Conservation (phyloP, 2,888 invertebrate species). For the Nesidiocoris tenuis region DNA sequence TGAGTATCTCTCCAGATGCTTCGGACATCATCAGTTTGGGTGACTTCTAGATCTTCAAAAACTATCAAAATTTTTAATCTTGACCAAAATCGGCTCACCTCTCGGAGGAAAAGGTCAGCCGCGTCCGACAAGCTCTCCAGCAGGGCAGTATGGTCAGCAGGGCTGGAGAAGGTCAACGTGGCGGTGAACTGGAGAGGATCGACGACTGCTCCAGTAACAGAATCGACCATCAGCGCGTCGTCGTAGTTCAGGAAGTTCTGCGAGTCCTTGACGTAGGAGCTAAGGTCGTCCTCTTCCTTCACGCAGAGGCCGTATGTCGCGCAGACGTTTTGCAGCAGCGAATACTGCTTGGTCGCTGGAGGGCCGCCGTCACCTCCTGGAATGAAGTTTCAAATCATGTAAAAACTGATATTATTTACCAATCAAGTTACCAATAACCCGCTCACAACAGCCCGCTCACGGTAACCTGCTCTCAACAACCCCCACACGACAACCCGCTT, state of each 20-base stretch:
- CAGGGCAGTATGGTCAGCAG: constrained; percentile 68
- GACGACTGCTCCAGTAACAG: constrained; percentile 71
- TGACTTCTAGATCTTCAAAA: too few species aligned
- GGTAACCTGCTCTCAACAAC: too few species aligned
- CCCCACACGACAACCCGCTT: too few species aligned
- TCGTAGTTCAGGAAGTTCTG: constrained; percentile 55
- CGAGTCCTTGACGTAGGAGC: constrained; percentile 56
- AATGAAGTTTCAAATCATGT: too few species aligned
- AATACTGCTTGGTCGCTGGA: constrained; percentile 68
- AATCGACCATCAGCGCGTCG: constrained; percentile 77
- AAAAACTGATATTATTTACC: too few species aligned
- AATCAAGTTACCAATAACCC: too few species aligned
- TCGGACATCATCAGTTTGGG: too few species aligned
- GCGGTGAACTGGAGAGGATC: constrained; percentile 81
- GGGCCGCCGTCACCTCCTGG: constrained; percentile 55
- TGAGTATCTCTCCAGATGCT: too few species aligned
- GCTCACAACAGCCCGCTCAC: too few species aligned
- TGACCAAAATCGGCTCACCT: constrained; percentile 49
- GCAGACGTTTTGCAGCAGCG: constrained; percentile 71
- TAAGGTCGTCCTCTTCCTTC: constrained; percentile 65
- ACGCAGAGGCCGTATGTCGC: constrained; percentile 74
- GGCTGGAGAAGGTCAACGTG: constrained; percentile 74
- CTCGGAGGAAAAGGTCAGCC: constrained; percentile 72
- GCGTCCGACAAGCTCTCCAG: constrained; percentile 77
- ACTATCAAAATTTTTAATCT: too few species aligned